Evolutionary conservation across 2,797 vertebrate genomes (phyloP), one percentile per base, ranked within the genome.

Genomic region (Miichthys miiuy): DNA sequence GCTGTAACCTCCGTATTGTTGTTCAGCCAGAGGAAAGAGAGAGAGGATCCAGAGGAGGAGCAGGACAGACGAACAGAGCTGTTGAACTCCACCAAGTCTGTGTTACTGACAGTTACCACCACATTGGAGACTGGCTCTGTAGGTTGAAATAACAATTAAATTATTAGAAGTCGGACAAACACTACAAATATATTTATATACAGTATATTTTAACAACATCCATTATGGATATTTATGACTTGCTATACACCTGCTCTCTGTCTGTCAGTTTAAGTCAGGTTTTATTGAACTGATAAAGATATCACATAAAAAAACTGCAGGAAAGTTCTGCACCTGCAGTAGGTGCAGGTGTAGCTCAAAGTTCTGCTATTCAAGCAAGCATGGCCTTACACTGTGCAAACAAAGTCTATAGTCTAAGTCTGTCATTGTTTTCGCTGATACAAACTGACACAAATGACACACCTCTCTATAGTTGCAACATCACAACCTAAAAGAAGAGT

Each of bases 11-110:
- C 68, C 47, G 87, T 87, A 77, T 86, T 93, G 78, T 77, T 27
- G 25, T 94, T 94, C 51, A 87, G 38, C 93, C 94, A 95, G 42
- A 70, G 75, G 78, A 87, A 92, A 12, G 81, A 80, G 7, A 68
- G 52, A 1, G 80, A 70, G 11, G 91, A 88, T 48, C 92, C 94
- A 11, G 85, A 78, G 51, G 75, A 78, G 12, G 86, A 90, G 79
- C 94, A 95, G 66, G 75, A 89, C 66, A 95, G 77, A 6, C 9
- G 34, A 66, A 90, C 89, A 0, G 82, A 88, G 75, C 84, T 86
- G 68, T 50, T 93, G 62, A 89, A 84, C 88, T 95, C 94, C 78
- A 92, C 41, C 38, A 93, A 17, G 13, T 91, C 76, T 63, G 82
- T 82, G 30, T 0, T 74, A 51, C 34, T 88, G 25, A 42, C 6